A percentile compares a stretch with the other conserved stretches of the same genome.
phyloP scores from a whole-genome alignment of 2,888 invertebrate species.

The Candidula unifasciata region DNA sequence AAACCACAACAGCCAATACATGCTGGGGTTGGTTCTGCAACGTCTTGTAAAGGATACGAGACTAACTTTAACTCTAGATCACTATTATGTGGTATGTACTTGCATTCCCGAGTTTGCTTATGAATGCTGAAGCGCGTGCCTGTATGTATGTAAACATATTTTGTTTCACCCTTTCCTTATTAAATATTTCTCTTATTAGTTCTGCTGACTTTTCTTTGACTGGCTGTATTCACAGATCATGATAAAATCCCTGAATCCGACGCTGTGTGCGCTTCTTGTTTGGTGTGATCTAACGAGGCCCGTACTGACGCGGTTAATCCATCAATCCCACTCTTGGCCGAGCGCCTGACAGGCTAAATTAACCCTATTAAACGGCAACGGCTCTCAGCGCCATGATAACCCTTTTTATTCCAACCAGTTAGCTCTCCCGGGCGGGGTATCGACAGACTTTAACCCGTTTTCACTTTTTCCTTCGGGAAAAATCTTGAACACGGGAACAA shows the following conservation, averaged over 20 bases:
- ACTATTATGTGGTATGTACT: too few relatives aligned
- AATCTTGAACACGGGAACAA: too few relatives aligned
- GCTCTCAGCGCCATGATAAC: neutral
- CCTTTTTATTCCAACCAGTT: neutral
- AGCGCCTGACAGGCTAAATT: conserved; percentile 30
- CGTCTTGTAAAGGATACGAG: too few relatives aligned
- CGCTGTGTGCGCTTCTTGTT: neutral
- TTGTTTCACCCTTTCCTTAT: neutral
- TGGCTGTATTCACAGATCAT: neutral
- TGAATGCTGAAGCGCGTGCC: too few relatives aligned
- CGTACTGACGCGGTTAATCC: conserved; percentile 18
- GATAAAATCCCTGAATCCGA: conserved; percentile 5
- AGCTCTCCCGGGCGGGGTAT: neutral
- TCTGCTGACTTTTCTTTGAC: neutral
- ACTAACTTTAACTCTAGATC: too few relatives aligned
- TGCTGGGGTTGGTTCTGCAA: too few relatives aligned
- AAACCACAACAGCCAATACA: too few relatives aligned
- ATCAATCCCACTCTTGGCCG: conserved; percentile 5
- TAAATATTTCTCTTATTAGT: neutral
- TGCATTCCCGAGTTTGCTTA: too few relatives aligned
- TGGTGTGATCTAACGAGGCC: conserved; percentile 22
- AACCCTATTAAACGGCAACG: conserved; percentile 20
- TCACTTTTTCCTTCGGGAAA: too few relatives aligned
- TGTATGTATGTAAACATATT: too few relatives aligned
- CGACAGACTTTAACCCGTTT: neutral